Evolutionary conservation across 2,888 invertebrate genomes (phyloP).

Genomic region (Hyposoter didymator): DNA sequence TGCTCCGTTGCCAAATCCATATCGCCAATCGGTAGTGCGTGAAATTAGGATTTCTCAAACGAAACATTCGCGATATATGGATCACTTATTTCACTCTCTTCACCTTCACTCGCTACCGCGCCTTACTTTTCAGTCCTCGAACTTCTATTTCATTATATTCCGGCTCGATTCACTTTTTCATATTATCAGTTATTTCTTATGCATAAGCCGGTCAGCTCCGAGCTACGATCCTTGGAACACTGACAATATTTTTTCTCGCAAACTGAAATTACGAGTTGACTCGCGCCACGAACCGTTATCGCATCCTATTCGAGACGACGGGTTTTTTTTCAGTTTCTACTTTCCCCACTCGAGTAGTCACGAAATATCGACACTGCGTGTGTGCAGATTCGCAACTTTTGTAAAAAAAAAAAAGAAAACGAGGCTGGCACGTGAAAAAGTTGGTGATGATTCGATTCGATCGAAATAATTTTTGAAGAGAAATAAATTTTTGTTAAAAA

Average conservation of each 20-base stretch:
- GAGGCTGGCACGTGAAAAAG: conserved; percentile 50
- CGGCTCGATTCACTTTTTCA: conserved; percentile 32
- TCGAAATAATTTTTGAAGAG: no score
- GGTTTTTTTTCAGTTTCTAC: background rate
- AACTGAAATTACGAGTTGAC: background rate
- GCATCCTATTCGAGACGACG: background rate
- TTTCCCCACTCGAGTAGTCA: conserved; percentile 7
- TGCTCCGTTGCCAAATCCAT: conserved; percentile 56
- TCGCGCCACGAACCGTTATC: background rate
- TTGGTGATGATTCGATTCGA: conserved; percentile 53
- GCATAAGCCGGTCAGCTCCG: background rate
- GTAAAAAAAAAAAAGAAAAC: conserved; percentile 32
- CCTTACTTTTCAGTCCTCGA: background rate
- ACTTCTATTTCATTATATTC: background rate
- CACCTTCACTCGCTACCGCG: background rate
- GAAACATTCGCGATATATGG: conserved; percentile 32
- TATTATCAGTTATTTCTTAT: background rate
- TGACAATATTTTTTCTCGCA: background rate
- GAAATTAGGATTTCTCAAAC: conserved; percentile 61
- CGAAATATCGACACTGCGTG: conserved; percentile 12
- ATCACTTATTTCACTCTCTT: conserved; percentile 26
- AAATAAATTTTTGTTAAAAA: no score
- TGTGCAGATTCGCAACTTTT: conserved; percentile 17
- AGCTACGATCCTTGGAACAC: conserved; percentile 8
- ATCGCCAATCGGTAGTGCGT: conserved; percentile 60